Evolutionary conservation across 2,797 vertebrate species (phyloP), one percentile per base, ranked within the genome.

Genomic region (Neosilurus mollespiculum): DNA sequence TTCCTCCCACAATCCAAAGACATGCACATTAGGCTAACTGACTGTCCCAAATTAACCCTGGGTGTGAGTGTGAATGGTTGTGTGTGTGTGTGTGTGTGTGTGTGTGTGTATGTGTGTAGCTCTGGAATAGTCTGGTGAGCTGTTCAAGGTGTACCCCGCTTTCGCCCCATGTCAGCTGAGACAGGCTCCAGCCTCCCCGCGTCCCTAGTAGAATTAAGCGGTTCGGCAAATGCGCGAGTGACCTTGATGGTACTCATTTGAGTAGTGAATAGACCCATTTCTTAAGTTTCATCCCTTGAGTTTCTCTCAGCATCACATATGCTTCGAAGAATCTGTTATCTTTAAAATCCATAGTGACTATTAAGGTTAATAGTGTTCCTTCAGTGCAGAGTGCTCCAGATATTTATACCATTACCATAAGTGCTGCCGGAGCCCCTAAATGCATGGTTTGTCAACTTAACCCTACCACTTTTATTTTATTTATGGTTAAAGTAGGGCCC

Each of bases 351-450:
- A 79, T 22, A 10, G 30, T 79, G 71, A 82, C 80, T 69, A 37
- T 79, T 73, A 87, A 88, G 80, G 80, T 70, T 84, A 88, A 84
- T 71, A 12, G 64, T 84, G 71, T 80, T 81, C 67, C 71, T 81
- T 84, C 69, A 73, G 71, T 81, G 43, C 79, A 51, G 43, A 77
- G 53, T 66, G 37, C 49, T 80, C 30, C 80, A 64, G 73, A 75
- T 77, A 65, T 81, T 83, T 80, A 61, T 72, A 81, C 81, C 75
- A 69, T 80, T 54, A 71, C 59, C 79, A 84, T 54, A 61, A 58
- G 43, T 84, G 7, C 26, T 64, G 24, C 61, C 24, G 56, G 75
- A 64, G 66, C 65, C 81, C 24, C 76, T 78, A 78, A 85, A 82
- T 81, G 83, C 65, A 69, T 61, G 76, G 14, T 77, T 71, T 83